These are phyloP conservation scores for Sebastes cheni DNA, from an alignment of 2,797 vertebrate genomes.

Conservation along the genomic window DNA sequence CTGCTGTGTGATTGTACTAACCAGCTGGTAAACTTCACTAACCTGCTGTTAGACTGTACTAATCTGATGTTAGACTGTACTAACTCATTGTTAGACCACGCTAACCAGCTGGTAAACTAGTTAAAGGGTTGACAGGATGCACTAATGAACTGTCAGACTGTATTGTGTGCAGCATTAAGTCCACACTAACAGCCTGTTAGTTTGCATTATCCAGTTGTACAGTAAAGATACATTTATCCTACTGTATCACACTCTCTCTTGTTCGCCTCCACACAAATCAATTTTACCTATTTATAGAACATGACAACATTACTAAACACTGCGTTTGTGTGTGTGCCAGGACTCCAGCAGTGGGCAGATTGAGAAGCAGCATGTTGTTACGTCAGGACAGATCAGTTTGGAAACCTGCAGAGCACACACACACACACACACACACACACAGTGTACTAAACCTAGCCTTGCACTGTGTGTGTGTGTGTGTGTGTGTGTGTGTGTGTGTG, in stretches of 20 bases:
- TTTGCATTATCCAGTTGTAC: constrained; percentile 18
- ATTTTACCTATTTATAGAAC: constrained; percentile 68
- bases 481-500: not conserved
- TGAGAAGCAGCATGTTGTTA: constrained; percentile 76
- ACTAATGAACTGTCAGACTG: not conserved
- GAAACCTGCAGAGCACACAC: constrained; percentile 52
- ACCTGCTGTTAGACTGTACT: not conserved
- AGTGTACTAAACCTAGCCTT: constrained; percentile 19
- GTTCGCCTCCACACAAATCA: constrained; percentile 62
- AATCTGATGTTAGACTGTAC: not conserved
- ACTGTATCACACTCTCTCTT: constrained; percentile 32
- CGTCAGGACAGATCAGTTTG: constrained; percentile 73
- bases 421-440: not conserved
- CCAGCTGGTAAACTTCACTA: not conserved
- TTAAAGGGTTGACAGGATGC: not conserved
- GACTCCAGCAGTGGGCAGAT: constrained; percentile 72
- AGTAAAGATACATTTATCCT: constrained; percentile 33
- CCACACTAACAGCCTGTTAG: not conserved
- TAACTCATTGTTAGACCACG: not conserved
- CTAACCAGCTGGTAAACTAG: not conserved
- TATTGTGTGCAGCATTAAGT: not conserved
- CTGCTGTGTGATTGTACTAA: not conserved
- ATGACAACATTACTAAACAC: constrained; percentile 59
- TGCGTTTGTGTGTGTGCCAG: constrained; percentile 47
- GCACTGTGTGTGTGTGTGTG: not conserved